phyloP scores from a whole-genome alignment of 2,888 invertebrate genomes.

The Metalampra italica region DNA sequence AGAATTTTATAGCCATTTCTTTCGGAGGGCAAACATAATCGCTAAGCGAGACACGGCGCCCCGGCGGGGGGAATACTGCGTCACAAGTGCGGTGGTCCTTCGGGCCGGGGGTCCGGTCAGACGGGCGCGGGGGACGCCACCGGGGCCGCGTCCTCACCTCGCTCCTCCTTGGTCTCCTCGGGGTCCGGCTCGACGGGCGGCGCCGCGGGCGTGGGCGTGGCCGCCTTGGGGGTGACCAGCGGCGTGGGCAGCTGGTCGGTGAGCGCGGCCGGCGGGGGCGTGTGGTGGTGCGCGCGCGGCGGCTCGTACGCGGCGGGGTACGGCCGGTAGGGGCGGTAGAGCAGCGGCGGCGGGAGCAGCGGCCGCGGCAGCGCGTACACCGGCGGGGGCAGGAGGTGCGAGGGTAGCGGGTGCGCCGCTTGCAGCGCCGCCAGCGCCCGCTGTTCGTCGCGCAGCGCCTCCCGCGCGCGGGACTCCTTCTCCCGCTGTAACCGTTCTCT shows the following conservation, averaged over 20 bases:
- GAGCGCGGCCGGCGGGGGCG: constrained; percentile 17
- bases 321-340: constrained; percentile 56
- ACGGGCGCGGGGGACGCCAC: constrained; percentile 22
- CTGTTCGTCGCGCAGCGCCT: constrained; percentile 45
- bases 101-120: constrained; percentile 23
- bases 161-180: constrained; percentile 20
- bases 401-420: constrained; percentile 25
- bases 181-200: constrained; percentile 18
- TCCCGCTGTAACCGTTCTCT: constrained; percentile 50
- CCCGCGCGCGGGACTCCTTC: constrained; percentile 63
- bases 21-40: not conserved
- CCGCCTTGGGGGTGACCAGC: constrained; percentile 21
- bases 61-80: not conserved
- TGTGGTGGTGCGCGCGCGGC: constrained; percentile 28
- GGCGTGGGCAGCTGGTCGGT: constrained; percentile 13
- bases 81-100: constrained; percentile 5
- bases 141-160: constrained; percentile 19
- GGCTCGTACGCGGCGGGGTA: constrained; percentile 32
- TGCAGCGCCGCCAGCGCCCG: constrained; percentile 38
- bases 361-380: constrained; percentile 33
- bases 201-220: constrained; percentile 20
- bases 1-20: too few relatives aligned
- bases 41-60: not conserved
- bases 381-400: constrained; percentile 44
- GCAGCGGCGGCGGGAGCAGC: constrained; percentile 31